Conservation (phyloP, 2,888 invertebrate species). For the Stramonita haemastoma region DNA sequence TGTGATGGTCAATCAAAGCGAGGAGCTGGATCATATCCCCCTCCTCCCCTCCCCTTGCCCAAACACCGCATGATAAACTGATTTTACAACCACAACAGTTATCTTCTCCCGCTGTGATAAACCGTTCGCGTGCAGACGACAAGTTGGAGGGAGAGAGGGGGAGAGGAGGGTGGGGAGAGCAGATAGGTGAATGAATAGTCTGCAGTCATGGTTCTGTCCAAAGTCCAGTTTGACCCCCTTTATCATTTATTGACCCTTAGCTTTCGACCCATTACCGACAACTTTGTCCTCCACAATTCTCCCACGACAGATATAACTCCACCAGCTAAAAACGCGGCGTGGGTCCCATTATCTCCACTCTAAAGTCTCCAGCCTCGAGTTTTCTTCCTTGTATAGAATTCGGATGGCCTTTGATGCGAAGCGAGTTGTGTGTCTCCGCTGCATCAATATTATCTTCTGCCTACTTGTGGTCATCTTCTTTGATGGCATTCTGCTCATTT, state of each 20-base stretch:
- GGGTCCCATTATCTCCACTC: conserved; percentile 1
- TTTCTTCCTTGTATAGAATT: not conserved
- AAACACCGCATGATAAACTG: conserved; percentile 27
- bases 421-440: not conserved
- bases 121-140: conserved; percentile 37
- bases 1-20: conserved; percentile 25
- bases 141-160: not conserved
- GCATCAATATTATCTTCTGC: conserved; percentile 27
- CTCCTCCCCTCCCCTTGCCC: not conserved
- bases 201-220: not conserved
- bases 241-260: conserved; percentile 2
- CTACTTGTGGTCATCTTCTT: conserved; percentile 13
- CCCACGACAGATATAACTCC: conserved; percentile 13
- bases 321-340: not conserved
- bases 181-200: conserved; percentile 17
- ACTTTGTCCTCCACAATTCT: not conserved
- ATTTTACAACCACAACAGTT: conserved; percentile 18
- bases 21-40: conserved; percentile 3
- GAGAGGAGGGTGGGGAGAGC: not conserved
- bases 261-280: conserved; percentile 6
- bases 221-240: not conserved
- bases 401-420: conserved; percentile 18
- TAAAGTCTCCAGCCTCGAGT: not conserved
- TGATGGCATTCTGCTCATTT: conserved; percentile 4
- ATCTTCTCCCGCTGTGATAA: conserved; percentile 18